Conservation (phyloP, 2,113 vertebrate species). For the Dolichallabes microphthalmus region DNA sequence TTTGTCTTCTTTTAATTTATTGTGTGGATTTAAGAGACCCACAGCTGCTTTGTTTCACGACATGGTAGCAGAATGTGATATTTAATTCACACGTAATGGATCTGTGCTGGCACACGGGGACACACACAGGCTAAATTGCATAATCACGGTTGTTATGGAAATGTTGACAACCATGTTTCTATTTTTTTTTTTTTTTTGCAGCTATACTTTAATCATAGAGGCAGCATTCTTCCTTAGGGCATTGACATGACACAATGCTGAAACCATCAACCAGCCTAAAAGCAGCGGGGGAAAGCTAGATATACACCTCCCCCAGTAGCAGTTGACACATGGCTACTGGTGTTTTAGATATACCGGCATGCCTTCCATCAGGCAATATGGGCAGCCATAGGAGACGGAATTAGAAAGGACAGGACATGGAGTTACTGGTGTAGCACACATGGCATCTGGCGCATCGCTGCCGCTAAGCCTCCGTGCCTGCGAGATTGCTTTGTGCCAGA, state of each 20-base stretch:
- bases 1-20: background rate
- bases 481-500: conserved; percentile 35
- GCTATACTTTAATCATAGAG: background rate
- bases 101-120: background rate
- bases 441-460: conserved; percentile 3
- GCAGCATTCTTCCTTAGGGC: background rate
- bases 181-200: background rate
- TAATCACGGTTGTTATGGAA: background rate
- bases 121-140: background rate
- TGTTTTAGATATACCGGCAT: conserved; percentile 2
- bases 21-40: background rate
- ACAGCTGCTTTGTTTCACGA: conserved; percentile 8
- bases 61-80: background rate
- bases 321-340: background rate
- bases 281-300: background rate
- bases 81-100: conserved; percentile 5
- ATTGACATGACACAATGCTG: background rate
- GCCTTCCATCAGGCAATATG: background rate
- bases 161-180: background rate
- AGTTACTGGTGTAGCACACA: background rate
- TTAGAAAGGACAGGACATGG: conserved; percentile 12
- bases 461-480: conserved; percentile 23
- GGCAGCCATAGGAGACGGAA: conserved; percentile 14
- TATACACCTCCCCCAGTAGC: background rate
- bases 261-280: background rate